Evolutionary conservation across 2,113 vertebrate species (phyloP), one percentile per base, ranked within the genome.

Genomic region (Eurystomus gularis): DNA sequence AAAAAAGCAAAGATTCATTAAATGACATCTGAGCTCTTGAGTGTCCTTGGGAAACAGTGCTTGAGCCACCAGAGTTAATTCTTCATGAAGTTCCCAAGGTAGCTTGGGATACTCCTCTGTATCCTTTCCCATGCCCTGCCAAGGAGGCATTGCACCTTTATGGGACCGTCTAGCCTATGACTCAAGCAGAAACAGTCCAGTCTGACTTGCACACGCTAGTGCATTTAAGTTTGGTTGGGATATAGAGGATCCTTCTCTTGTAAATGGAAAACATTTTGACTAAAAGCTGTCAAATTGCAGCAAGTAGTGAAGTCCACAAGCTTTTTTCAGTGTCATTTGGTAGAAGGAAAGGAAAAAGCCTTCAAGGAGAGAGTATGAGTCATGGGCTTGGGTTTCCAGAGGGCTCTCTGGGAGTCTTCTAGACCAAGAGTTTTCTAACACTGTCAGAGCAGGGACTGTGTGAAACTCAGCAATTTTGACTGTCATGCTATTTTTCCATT

Each of bases 381-480:
- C 94, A 93, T 92, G 68, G 93, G 71, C 62, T 26, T 93, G 46
- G 54, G 93, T 86, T 96, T 93, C 88, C 79, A 88, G 82, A 92
- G 79, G 85, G 79, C 90, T 91, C 51, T 90, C 58, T 80, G 88
- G 71, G 90, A 95, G 94, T 91, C 75, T 94, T 96, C 85, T 72
- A 3, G 20, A 92, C 77, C 90, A 89, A 86, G 86, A 90, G 65
- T 94, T 96, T 94, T 92, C 94, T 92, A 92, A 87, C 61, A 52
- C 60, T 90, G 65, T 92, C 90, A 94, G 80, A 96, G 94, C 55
- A 78, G 39, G 28, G 96, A 20, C 77, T 96, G 69, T 92, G 88
- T 96, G 90, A 96, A 97, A 94, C 76, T 94, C 95, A 85, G 91
- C 95, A 93, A 80, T 96, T 96, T 94, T 95, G 88, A 96, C 84